Percentiles rank a stretch among this genome's conserved stretches.
Evolutionary conservation across 2,797 vertebrate genomes (phyloP).

Genomic region (Eulemur rubriventer): DNA sequence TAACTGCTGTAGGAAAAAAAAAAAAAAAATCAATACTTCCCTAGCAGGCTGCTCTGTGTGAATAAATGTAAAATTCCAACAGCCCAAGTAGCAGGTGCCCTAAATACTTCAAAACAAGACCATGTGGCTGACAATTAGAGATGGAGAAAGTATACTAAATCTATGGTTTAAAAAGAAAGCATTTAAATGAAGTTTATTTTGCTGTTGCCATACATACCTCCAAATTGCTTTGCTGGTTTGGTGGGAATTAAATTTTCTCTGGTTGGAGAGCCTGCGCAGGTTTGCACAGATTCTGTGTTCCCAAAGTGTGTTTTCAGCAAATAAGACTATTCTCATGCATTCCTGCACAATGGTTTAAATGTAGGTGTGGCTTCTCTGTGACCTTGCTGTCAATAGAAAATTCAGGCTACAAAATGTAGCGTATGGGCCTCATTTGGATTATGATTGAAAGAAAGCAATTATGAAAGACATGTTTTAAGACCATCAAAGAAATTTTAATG

Average conservation of each 20-base stretch:
- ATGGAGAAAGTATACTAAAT: background rate
- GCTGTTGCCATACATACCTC: background rate
- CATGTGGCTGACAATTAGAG: slow-evolving; percentile 48
- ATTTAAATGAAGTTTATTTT: slow-evolving; percentile 54
- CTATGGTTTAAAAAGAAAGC: background rate
- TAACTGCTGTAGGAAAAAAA: slow-evolving; percentile 55
- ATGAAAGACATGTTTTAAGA: background rate
- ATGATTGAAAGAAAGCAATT: background rate
- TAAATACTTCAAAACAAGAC: slow-evolving; percentile 63
- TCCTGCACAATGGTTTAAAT: background rate
- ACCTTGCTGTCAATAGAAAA: background rate
- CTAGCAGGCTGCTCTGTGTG: slow-evolving; percentile 45
- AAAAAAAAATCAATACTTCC: slow-evolving; percentile 66
- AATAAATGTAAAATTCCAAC: slow-evolving; percentile 53
- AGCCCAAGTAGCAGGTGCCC: slow-evolving; percentile 53
- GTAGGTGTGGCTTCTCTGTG: background rate
- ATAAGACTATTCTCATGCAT: background rate
- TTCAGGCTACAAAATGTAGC: background rate
- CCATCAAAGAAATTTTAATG: background rate
- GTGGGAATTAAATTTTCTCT: background rate
- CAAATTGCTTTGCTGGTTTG: background rate
- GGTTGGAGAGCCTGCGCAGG: background rate
- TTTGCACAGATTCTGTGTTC: background rate
- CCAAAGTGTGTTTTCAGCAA: background rate
- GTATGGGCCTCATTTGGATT: background rate